Percentiles rank a stretch among this genome's conserved stretches.
These are phyloP conservation scores for Haemorhous mexicanus DNA, from an alignment of 2,113 vertebrate genomes.

Conservation along the genomic window DNA sequence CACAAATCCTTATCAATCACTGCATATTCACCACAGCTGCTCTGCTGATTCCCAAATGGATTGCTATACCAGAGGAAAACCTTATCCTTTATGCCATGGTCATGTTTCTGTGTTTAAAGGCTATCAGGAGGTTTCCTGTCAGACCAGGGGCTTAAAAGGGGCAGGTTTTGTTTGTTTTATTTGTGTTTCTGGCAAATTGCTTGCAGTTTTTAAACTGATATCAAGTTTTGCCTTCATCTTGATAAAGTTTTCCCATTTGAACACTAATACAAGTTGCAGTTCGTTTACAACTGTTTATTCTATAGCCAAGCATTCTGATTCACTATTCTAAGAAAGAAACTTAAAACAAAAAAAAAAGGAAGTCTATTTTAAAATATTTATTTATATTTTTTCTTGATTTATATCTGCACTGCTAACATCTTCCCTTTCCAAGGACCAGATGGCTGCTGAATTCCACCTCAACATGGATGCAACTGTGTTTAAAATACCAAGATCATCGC, in stretches of 20 bases:
- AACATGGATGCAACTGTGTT: background rate
- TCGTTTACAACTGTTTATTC: background rate
- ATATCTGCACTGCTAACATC: background rate
- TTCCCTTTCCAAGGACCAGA: background rate
- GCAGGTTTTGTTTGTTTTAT: background rate
- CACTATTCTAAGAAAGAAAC: background rate
- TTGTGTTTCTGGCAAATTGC: background rate
- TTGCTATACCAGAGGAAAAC: background rate
- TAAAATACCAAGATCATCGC: background rate
- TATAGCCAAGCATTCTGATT: background rate
- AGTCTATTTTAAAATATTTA: background rate
- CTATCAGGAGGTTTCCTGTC: background rate
- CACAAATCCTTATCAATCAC: background rate
- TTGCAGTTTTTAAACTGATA: background rate
- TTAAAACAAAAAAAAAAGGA: rapidly evolving
- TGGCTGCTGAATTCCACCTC: background rate
- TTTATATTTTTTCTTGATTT: background rate
- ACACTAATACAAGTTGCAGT: background rate
- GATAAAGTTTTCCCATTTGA: background rate
- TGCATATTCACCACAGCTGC: background rate
- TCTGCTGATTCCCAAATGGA: background rate
- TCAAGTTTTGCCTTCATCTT: background rate
- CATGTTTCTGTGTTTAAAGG: background rate
- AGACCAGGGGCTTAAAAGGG: background rate
- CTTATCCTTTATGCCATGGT: background rate